phyloP scores from a whole-genome alignment of 2,797 vertebrate genomes.

The Graptemys geographica region DNA sequence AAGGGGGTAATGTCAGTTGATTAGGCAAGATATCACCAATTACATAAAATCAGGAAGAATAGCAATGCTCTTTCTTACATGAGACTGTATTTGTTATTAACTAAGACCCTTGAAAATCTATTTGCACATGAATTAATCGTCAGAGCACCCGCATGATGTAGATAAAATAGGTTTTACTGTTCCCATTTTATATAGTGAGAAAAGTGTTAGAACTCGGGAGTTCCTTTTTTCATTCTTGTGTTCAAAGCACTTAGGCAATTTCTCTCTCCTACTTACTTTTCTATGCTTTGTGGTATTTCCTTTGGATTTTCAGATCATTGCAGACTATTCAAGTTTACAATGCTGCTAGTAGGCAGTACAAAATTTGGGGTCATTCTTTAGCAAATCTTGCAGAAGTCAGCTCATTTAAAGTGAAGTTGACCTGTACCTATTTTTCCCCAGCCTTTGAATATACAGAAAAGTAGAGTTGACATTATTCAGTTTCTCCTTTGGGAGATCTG shows the following conservation, averaged over 20 bases:
- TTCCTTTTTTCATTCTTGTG: not conserved
- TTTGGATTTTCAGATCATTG: not conserved
- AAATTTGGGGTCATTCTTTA: not conserved
- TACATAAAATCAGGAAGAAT: slow-evolving; percentile 8
- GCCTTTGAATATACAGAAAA: not conserved
- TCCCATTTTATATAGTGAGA: not conserved
- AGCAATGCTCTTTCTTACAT: not conserved
- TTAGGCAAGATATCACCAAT: not conserved
- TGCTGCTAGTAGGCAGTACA: not conserved
- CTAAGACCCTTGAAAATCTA: not conserved
- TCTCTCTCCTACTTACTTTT: not conserved
- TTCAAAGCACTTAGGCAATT: not conserved
- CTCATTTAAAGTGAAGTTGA: not conserved
- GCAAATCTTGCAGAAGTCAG: not conserved
- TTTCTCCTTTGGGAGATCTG: not conserved
- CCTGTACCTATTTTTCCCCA: not conserved
- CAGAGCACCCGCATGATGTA: not conserved
- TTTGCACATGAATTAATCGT: not conserved
- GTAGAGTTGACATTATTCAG: not conserved
- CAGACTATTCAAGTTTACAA: not conserved
- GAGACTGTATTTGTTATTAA: not conserved
- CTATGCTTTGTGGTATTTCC: not conserved
- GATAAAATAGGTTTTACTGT: not conserved
- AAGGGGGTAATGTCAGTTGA: not conserved
- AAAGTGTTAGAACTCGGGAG: not conserved